These are phyloP conservation scores for Nerophis lumbriciformis DNA, from an alignment of 2,113 vertebrate species.

Conservation along the genomic window DNA sequence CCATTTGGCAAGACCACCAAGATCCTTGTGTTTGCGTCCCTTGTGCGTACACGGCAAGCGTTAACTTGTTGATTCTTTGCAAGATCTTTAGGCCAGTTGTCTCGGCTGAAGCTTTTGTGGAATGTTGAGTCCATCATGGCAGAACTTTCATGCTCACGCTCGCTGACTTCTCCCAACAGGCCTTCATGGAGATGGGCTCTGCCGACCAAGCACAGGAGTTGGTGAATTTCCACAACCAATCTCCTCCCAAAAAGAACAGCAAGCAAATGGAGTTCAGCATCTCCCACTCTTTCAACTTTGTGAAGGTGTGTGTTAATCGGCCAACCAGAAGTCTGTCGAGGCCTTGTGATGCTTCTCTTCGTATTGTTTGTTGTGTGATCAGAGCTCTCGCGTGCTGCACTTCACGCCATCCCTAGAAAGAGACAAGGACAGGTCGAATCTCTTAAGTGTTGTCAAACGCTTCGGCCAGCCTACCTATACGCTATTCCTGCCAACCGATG, in stretches of 20 bases:
- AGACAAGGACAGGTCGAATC: slow-evolving; percentile 45
- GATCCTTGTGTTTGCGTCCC: slow-evolving; percentile 59
- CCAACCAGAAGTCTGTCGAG: background rate
- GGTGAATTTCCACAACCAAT: slow-evolving; percentile 47
- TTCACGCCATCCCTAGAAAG: slow-evolving; percentile 61
- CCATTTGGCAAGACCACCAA: slow-evolving; percentile 60
- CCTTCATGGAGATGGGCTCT: slow-evolving; percentile 65
- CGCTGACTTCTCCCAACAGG: slow-evolving; percentile 36
- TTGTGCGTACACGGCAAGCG: slow-evolving; percentile 42
- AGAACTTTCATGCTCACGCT: background rate
- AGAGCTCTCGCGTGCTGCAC: slow-evolving; percentile 61
- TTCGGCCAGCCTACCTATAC: slow-evolving; percentile 63
- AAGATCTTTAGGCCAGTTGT: background rate
- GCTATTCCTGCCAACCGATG: slow-evolving; percentile 58
- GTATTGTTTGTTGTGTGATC: background rate
- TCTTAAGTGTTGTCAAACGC: slow-evolving; percentile 53
- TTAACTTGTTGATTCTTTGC: too few relatives aligned
- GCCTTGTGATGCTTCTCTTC: background rate
- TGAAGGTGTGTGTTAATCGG: slow-evolving; percentile 48
- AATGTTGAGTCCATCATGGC: background rate
- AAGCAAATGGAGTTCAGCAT: slow-evolving; percentile 48
- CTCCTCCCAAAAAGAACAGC: slow-evolving; percentile 45
- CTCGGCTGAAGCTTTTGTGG: background rate
- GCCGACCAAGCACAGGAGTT: slow-evolving; percentile 54
- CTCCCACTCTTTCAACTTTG: slow-evolving; percentile 59